Evolutionary conservation across 2,113 vertebrate genomes (phyloP).

Genomic region (Epinephelus cyanopodus): DNA sequence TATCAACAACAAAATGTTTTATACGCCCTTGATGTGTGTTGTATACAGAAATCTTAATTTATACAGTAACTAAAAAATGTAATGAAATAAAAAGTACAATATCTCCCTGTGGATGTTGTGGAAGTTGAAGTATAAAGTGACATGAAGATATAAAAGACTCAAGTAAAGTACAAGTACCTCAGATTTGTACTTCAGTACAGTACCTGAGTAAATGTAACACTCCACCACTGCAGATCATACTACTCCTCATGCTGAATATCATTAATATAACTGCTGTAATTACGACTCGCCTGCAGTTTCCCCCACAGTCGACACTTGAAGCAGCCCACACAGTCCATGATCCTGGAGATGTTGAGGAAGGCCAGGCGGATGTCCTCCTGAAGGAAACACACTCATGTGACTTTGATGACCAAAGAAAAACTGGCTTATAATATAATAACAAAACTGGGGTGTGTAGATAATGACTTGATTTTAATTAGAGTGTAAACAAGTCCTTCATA

Average conservation of each 20-base stretch:
- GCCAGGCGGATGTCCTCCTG: conserved; percentile 92
- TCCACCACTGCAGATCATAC: no score
- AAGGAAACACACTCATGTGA: neutral
- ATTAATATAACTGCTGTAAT: neutral
- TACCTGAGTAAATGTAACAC: no score
- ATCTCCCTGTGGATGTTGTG: no score
- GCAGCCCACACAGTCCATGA: conserved; percentile 97
- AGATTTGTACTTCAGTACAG: no score
- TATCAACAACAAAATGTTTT: no score
- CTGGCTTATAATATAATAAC: neutral
- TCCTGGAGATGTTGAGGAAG: conserved; percentile 95
- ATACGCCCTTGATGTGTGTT: no score
- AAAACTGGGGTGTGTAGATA: neutral
- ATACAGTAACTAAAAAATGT: no score
- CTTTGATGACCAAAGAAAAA: neutral
- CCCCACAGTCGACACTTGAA: conserved; percentile 97
- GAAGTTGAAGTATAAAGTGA: no score
- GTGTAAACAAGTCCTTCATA: neutral
- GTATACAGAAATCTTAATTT: no score
- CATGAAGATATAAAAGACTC: no score
- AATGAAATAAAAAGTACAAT: no score
- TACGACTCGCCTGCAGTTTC: conserved; percentile 89
- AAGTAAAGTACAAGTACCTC: no score
- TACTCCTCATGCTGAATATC: neutral
- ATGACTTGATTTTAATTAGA: neutral